Evolutionary conservation across 92 coral and sea anemone genomes (phyloP).

Genomic region (Diadumene lineata): DNA sequence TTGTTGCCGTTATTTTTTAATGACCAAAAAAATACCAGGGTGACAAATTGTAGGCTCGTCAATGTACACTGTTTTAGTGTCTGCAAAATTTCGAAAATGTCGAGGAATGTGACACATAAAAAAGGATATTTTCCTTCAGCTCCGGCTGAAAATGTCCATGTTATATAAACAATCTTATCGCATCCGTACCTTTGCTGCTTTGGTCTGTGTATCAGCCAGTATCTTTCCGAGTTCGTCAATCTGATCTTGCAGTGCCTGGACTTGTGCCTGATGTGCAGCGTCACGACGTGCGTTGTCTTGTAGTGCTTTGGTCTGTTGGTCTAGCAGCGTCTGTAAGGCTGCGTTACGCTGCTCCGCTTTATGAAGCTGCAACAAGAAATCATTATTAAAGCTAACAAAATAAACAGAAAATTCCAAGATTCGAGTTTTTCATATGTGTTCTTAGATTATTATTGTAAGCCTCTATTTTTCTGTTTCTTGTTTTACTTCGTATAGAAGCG

Average conservation of each 20-base stretch:
- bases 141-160: neutral
- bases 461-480: no score
- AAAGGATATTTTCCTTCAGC: no score
- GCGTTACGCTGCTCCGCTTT: slow-evolving; percentile 50
- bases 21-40: no score
- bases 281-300: slow-evolving; percentile 60
- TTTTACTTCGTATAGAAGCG: neutral
- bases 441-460: no score
- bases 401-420: no score
- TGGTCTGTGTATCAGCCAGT: slow-evolving; percentile 57
- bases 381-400: no score
- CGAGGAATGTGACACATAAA: no score
- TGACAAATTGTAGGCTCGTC: no score
- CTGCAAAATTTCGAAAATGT: no score
- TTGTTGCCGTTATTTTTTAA: no score
- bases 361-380: slow-evolving; percentile 22
- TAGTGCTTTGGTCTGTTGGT: slow-evolving; percentile 46
- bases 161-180: neutral
- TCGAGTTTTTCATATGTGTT: no score
- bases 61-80: no score
- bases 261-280: slow-evolving; percentile 56
- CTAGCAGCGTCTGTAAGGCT: slow-evolving; percentile 51
- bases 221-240: slow-evolving; percentile 52
- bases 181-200: slow-evolving; percentile 43
- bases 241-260: slow-evolving; percentile 63